Percentiles rank a stretch among this genome's conserved stretches.
phyloP scores from a whole-genome alignment of 2,888 invertebrate species.

The Ectemnius lituratus region DNA sequence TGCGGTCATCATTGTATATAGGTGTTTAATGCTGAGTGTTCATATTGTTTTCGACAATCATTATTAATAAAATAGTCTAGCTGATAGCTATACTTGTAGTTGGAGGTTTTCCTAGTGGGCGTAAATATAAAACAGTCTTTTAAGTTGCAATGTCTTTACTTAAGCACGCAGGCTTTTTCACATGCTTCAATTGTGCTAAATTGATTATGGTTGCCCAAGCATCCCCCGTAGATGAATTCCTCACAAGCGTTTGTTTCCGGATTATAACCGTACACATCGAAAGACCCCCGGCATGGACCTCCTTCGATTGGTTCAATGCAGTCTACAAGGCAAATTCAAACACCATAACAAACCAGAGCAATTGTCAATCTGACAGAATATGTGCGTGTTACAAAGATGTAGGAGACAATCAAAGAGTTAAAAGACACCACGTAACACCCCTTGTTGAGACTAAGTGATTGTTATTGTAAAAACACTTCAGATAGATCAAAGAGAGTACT shows the following conservation, averaged over 20 bases:
- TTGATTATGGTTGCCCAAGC: slow-evolving; percentile 35
- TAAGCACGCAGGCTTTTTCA: slow-evolving; percentile 11
- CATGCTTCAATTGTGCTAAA: slow-evolving; percentile 18
- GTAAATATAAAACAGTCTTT: neutral
- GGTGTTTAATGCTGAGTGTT: no score
- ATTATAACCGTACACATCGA: slow-evolving; percentile 40
- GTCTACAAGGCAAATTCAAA: neutral
- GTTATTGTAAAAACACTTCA: neutral
- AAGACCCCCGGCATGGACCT: slow-evolving; percentile 48
- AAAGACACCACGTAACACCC: no score
- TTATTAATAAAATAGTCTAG: no score
- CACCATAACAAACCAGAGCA: no score
- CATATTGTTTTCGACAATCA: no score
- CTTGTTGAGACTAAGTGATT: no score
- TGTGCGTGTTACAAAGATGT: no score
- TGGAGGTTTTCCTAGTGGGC: no score
- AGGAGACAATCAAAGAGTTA: no score
- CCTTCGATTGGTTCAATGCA: slow-evolving; percentile 23
- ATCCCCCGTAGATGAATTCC: slow-evolving; percentile 48
- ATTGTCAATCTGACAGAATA: no score
- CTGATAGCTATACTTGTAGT: no score
- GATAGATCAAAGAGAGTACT: slow-evolving; percentile 1
- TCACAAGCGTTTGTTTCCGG: slow-evolving; percentile 22
- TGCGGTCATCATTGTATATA: no score
- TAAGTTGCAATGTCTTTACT: neutral